Evolutionary conservation across 2,888 invertebrate genomes (phyloP), one percentile per base, ranked within the genome.

Genomic region (Stenotaenia linearis): DNA sequence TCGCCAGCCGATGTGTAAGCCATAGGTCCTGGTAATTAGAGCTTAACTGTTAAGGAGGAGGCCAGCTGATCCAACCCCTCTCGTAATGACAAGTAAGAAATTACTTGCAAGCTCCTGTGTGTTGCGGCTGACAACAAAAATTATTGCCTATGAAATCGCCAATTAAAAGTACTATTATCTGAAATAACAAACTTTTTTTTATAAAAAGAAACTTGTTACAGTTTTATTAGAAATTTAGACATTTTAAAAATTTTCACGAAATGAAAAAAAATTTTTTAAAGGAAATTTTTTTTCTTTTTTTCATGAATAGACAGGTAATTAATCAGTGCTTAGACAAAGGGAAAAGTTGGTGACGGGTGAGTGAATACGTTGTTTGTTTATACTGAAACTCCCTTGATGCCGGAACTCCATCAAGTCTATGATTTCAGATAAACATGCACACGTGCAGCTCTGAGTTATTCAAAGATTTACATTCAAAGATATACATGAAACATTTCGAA

Each of bases 281-380:
- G n/a, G 23, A 69, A 28, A 4, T 69, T 69, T 69, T 69, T 69
- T 69, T 69, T 28, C 23, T 56, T 56, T 23, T 61, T 1, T 23
- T 23, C 9, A 10, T 25, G 23, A 23, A 9, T 25, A 28, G 69
- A 69, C 69, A 25, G 25, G 50, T 69, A 69, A 69, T 69, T 28
- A 10, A 69, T 69, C 69, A 69, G 69, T 69, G 69, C 15, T 28
- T 28, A n/a, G 9, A 69, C 69, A 69, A 69, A 69, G 69, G 25
- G 69, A 69, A 69, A 18, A 69, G 69, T n/a, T 25, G 69, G 69
- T 69, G 69, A 69, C 69, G 69, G 69, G 69, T 69, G 69, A 69
- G 25, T 69, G 69, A 69, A 69, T 28, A 69, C n/a, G 69, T 69
- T 69, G 69, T 69, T 69, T 69, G 69, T 69, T 69, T 69, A 69